Evolutionary conservation across 2,888 invertebrate species (phyloP).

Genomic region (Limnephilus rhombicus): DNA sequence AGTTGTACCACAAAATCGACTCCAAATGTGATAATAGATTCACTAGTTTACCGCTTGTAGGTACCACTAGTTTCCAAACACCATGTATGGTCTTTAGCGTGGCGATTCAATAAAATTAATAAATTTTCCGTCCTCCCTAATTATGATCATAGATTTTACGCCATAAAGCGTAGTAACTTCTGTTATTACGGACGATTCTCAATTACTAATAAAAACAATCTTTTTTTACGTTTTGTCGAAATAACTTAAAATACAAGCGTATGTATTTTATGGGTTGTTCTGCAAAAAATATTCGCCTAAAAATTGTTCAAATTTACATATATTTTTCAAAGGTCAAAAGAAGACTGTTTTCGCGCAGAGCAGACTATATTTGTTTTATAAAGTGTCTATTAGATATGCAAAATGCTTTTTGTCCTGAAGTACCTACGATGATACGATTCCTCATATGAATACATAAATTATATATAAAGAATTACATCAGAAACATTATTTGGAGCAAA

Average conservation of each 20-base stretch:
- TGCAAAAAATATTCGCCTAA: neutral
- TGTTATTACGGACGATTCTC: neutral
- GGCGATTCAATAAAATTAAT: neutral
- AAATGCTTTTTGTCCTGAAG: neutral
- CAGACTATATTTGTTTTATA: neutral
- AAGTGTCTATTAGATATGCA: neutral
- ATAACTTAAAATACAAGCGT: neutral
- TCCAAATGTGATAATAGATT: no score
- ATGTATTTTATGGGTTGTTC: neutral
- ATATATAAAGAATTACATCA: neutral
- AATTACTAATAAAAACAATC: neutral
- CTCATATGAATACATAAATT: neutral
- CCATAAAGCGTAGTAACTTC: neutral
- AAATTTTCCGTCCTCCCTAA: neutral
- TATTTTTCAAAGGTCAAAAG: neutral
- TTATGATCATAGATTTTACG: neutral
- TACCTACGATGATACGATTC: neutral
- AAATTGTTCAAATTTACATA: neutral
- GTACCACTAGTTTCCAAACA: no score
- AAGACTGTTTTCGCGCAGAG: neutral
- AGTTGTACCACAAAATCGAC: no score
- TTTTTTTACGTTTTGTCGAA: neutral
- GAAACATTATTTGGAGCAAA: neutral
- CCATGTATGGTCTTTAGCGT: neutral
- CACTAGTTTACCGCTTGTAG: no score